Conservation (phyloP, 2,113 vertebrate genomes). For the Dascyllus trimaculatus region DNA sequence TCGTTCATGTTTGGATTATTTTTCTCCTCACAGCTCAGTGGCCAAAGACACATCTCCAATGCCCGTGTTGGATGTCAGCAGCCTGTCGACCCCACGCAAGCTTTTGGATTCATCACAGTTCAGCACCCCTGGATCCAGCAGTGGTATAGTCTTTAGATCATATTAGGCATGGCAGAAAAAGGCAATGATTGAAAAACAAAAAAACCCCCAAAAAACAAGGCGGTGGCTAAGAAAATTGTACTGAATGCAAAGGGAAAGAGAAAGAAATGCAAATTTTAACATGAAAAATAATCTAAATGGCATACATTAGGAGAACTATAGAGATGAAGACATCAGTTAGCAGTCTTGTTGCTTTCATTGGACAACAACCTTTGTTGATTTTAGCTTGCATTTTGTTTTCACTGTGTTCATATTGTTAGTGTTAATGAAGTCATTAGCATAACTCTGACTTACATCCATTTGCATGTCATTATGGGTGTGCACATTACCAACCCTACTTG, state of each 20-base stretch:
- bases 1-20: not conserved
- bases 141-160: constrained; percentile 81
- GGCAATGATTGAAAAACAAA: not conserved
- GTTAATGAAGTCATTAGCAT: constrained; percentile 74
- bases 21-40: constrained; percentile 79
- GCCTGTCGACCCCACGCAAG: constrained; percentile 92
- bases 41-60: constrained; percentile 89
- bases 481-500: not conserved
- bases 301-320: constrained; percentile 14
- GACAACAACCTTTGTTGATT: constrained; percentile 42
- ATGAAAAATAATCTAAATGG: constrained; percentile 17
- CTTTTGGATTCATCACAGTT: constrained; percentile 92
- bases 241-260: not conserved
- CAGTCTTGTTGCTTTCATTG: constrained; percentile 7
- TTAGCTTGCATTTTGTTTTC: constrained; percentile 49
- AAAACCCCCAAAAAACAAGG: not conserved
- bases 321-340: constrained; percentile 13
- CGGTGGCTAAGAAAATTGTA: not conserved
- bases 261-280: not conserved
- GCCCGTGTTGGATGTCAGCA: constrained; percentile 90
- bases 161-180: not conserved
- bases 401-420: constrained; percentile 41
- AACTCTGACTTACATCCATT: constrained; percentile 64
- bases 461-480: constrained; percentile 66
- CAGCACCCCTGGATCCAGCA: constrained; percentile 85